Evolutionary conservation across 2,797 vertebrate species (phyloP).

Genomic region (Bucorvus abyssinicus): DNA sequence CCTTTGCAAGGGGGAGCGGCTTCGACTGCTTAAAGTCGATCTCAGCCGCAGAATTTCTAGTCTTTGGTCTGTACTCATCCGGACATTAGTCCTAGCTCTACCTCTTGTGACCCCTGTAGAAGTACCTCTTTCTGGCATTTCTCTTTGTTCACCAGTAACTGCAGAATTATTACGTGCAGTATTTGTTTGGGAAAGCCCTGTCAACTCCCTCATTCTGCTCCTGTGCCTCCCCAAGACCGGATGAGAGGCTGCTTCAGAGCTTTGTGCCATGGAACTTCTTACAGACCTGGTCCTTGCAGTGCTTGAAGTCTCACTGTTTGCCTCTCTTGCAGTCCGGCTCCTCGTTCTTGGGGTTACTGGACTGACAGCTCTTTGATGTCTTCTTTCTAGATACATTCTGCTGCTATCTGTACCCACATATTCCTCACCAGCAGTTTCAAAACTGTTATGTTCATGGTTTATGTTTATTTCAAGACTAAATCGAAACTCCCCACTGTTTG

Average conservation of each 20-base stretch:
- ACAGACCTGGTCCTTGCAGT: constrained; percentile 49
- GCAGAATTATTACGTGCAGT: background rate
- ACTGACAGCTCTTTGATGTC: constrained; percentile 44
- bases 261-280: constrained; percentile 24
- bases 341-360: constrained; percentile 70
- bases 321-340: constrained; percentile 57
- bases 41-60: constrained; percentile 71
- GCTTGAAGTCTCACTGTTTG: background rate
- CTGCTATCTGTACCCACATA: constrained; percentile 31
- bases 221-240: constrained; percentile 54
- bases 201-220: constrained; percentile 41
- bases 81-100: constrained; percentile 81
- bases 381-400: constrained; percentile 36
- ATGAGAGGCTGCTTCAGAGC: constrained; percentile 41
- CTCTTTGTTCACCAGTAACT: constrained; percentile 57
- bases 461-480: constrained; percentile 97
- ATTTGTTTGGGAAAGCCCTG: constrained; percentile 4
- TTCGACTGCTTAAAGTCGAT: constrained; percentile 82
- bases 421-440: constrained; percentile 57
- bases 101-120: constrained; percentile 80
- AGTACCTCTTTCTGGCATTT: constrained; percentile 59
- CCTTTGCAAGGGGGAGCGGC: constrained; percentile 86
- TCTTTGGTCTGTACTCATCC: constrained; percentile 78
- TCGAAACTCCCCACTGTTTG: constrained; percentile 91
- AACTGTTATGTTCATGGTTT: constrained; percentile 87